Base-by-base conservation (phyloP, 2,888 invertebrate genomes). In the Cerceris ruficornis region DNA sequence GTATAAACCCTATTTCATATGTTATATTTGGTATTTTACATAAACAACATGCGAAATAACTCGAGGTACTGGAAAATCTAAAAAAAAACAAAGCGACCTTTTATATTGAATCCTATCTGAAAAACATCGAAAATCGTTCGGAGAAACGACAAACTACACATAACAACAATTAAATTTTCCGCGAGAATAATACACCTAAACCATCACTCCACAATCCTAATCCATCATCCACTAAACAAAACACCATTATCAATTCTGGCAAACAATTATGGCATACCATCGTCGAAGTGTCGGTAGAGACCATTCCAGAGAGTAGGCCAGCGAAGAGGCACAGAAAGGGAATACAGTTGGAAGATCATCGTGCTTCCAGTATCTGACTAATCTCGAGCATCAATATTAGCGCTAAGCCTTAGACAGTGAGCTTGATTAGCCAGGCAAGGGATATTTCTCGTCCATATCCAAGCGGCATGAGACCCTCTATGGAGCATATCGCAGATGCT, bases 321-420 rank as follows among this genome's bases (percentile, higher is more conserved):
- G 13, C 9, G 14, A 13, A 14, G 57, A 61, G 13, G 55, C 7
- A 50, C n/a, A 7, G 61, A 61, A 74, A 71, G 57, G 58, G 64
- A 76, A 77, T 52, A 62, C 14, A 52, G 15, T 54, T 57, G 62
- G 52, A 65, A 80, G 82, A 65, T 64, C 75, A 74, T 74, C 41
- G 69, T 69, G 78, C 80, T 68, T 75, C 71, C 49, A 76, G 80
- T 83, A 83, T 87, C 81, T 74, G 55, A 71, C 74, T 86, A 87
- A 88, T 88, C 88, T 83, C 70, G 62, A 84, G 75, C 85, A 87
- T 87, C 88, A 87, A 87, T 88, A 88, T 87, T 88, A 87, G 82
- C 73, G 71, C 70, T 83, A 71, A 87, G 84, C 85, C 77, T 87
- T 82, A 86, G 87, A 88, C 81, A 83, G 69, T 75, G 81, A 80